Evolutionary conservation across 2,888 invertebrate genomes (phyloP).

Genomic region (Melieria picta): DNA sequence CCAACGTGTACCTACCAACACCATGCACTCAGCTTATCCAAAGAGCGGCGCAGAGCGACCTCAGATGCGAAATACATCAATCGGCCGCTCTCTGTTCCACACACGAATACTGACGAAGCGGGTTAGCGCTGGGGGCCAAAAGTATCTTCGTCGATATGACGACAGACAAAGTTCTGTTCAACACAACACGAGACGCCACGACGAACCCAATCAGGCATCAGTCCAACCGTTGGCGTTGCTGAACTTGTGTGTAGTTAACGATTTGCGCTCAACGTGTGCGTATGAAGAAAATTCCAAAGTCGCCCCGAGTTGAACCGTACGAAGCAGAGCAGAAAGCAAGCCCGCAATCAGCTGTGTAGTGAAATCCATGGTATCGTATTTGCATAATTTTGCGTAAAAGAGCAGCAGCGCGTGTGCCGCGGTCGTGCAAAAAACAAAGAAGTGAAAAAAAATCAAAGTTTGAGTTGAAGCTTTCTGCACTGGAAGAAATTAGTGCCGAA

Average conservation of each 20-base stretch:
- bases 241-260: background rate
- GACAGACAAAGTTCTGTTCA: background rate
- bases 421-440: too few relatives aligned
- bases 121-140: background rate
- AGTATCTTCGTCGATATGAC: background rate
- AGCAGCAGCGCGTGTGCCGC: too few relatives aligned
- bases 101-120: background rate
- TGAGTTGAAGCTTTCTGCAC: too few relatives aligned
- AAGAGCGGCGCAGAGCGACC: too few relatives aligned
- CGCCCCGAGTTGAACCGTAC: background rate
- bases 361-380: too few relatives aligned
- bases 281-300: conserved; percentile 5
- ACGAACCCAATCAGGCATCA: conserved; percentile 1
- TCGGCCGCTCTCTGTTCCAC: background rate
- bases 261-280: conserved; percentile 27
- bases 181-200: too few relatives aligned
- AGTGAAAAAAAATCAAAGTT: too few relatives aligned
- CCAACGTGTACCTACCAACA: too few relatives aligned
- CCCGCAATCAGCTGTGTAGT: conserved; percentile 13
- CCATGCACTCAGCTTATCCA: too few relatives aligned
- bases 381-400: too few relatives aligned
- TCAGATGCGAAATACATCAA: too few relatives aligned
- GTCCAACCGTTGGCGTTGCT: background rate
- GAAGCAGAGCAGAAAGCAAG: background rate
- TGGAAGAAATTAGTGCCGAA: too few relatives aligned